Evolutionary conservation across 1,140 invertebrate genomes (phyloP).

Genomic region (Drosophila lini): DNA sequence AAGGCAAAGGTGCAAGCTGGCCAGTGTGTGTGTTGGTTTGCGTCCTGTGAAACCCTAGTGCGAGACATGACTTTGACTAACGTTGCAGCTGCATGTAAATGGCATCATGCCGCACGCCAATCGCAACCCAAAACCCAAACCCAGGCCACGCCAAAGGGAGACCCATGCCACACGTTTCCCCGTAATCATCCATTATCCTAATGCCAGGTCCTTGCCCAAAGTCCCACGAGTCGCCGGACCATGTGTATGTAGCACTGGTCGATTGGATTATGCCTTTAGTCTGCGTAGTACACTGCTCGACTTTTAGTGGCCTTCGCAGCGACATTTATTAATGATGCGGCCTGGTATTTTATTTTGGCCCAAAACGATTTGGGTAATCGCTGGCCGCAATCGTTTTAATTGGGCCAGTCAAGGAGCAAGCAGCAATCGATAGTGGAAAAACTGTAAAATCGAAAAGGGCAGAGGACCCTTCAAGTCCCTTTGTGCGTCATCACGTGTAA

Average conservation of each 20-base stretch:
- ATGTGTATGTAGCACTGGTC: slow-evolving; percentile 30
- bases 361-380: slow-evolving; percentile 70
- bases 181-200: slow-evolving; percentile 82
- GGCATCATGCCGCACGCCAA: slow-evolving; percentile 62
- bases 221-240: slow-evolving; percentile 51
- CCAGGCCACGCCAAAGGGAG: slow-evolving; percentile 3
- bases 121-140: neutral
- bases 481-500: slow-evolving; percentile 32
- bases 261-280: slow-evolving; percentile 72
- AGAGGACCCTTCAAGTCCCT: slow-evolving; percentile 5
- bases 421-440: slow-evolving; percentile 65
- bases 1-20: slow-evolving; percentile 13
- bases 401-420: slow-evolving; percentile 28
- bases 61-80: slow-evolving; percentile 78
- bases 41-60: slow-evolving; percentile 58
- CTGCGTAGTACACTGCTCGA: slow-evolving; percentile 55
- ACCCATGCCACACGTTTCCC: slow-evolving; percentile 70
- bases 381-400: slow-evolving; percentile 66
- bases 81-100: slow-evolving; percentile 80
- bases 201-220: slow-evolving; percentile 67
- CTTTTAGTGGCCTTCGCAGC: slow-evolving; percentile 26
- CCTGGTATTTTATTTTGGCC: slow-evolving; percentile 47
- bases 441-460: slow-evolving; percentile 57
- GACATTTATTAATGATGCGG: slow-evolving; percentile 76
- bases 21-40: slow-evolving; percentile 22